Base-by-base conservation (phyloP, 92 coral and sea anemone species). In the Phenganax marumi region DNA sequence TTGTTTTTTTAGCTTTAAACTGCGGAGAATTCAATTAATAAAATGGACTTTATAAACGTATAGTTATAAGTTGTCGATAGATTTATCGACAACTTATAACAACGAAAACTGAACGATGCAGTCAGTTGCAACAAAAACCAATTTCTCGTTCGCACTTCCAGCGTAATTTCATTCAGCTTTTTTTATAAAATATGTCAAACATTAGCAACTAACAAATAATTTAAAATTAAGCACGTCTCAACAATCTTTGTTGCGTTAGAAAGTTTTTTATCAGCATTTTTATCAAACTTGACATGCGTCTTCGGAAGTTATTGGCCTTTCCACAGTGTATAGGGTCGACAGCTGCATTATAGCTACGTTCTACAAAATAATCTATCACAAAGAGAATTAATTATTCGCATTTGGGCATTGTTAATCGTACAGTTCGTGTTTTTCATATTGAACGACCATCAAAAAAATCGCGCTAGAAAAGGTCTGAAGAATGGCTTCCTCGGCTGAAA, bases 311-410 rank as follows among this genome's bases (percentile, higher is more conserved):
- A 7, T 14, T 22, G 43, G 26, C 12, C 6, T 23, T 18, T 18
- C 14, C 43, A 66, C 13, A 66, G 17, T 66, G 49, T 25, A 66
- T 66, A 66, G 17, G 72, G 72, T 33, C 4, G 72, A 66, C 72
- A 66, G 72, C 49, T 66, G 72, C 50, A 66, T 11, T 50, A 18
- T 22, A 3, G n/a, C 26, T 33, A 13, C 11, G 12, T 66, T 66
- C 3, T 66, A 8, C 10, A 66, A 25, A 33, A 66, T 39, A 66
- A 66, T 17, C 72, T 9, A 66, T 66, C 72, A 66, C 72, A 66
- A 66, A 66, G 72, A 66, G 43, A 66, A 66, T 66, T 66, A 66
- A 19, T 0, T 58, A 66, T 66, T 66, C 49, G 72, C 50, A 66
- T 66, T 24, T 22, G 33, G 3, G 33, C 68, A 62, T 62, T 62